phyloP scores from a whole-genome alignment of 2,888 invertebrate genomes.

The Calameuta filiformis region DNA sequence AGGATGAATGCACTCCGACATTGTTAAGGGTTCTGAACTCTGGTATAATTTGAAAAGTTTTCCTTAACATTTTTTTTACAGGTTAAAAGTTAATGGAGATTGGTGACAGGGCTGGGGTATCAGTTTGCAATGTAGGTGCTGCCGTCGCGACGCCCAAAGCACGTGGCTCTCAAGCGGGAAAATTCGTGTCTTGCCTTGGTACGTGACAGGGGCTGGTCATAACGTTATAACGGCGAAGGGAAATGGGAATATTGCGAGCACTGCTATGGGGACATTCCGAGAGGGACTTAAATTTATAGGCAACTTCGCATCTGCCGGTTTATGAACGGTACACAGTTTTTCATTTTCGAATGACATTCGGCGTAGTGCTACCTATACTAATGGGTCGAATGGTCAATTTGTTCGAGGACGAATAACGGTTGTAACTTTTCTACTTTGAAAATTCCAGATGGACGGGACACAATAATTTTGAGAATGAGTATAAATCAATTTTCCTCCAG shows the following conservation, averaged over 20 bases:
- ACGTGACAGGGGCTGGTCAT: neutral
- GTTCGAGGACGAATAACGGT: slow-evolving; percentile 52
- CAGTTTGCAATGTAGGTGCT: neutral
- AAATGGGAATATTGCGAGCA: neutral
- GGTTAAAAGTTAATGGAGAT: neutral
- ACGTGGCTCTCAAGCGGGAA: neutral
- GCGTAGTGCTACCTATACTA: neutral
- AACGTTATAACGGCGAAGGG: neutral
- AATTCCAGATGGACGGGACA: slow-evolving; percentile 3
- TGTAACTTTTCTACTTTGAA: neutral
- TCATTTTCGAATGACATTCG: neutral
- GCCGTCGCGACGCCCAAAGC: neutral
- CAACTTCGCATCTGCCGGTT: neutral
- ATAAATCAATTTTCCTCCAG: slow-evolving; percentile 21
- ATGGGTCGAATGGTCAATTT: slow-evolving; percentile 46
- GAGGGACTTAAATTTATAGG: neutral
- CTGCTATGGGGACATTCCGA: neutral
- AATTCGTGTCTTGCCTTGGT: neutral
- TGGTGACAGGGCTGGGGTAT: neutral
- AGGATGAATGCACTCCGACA: neutral
- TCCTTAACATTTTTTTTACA: neutral
- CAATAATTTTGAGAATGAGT: slow-evolving; percentile 7
- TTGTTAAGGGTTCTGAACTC: neutral
- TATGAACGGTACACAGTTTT: neutral
- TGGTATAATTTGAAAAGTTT: neutral